A percentile compares a stretch with the other conserved stretches of the same genome.
phyloP scores from a whole-genome alignment of 2,113 vertebrate species.

The Pungitius pungitius region DNA sequence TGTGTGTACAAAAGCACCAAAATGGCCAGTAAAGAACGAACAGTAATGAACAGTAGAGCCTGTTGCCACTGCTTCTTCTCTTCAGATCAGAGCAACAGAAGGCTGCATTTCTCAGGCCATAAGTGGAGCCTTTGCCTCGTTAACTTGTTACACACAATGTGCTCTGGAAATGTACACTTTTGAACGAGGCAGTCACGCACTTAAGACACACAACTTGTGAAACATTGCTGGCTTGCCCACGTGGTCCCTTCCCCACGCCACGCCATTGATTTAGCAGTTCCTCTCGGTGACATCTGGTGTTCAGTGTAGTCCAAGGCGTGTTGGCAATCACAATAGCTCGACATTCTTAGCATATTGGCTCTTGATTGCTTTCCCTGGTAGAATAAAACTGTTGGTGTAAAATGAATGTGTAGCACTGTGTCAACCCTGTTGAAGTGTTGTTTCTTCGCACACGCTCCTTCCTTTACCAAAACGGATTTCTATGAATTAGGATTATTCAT shows the following conservation, averaged over 20 bases:
- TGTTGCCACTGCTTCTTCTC: background rate
- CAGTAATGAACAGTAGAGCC: background rate
- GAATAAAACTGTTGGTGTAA: conserved; percentile 20
- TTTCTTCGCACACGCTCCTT: background rate
- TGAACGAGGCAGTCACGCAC: background rate
- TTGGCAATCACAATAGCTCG: conserved; percentile 47
- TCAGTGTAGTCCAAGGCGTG: conserved; percentile 43
- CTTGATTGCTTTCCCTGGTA: conserved; percentile 33
- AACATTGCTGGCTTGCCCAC: background rate
- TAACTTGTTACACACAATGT: background rate
- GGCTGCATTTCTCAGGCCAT: conserved; percentile 6
- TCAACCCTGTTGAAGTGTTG: conserved; percentile 24
- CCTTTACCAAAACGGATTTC: background rate
- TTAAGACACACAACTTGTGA: background rate
- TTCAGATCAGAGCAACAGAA: conserved; percentile 18
- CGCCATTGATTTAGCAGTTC: conserved; percentile 41
- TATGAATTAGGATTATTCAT: background rate
- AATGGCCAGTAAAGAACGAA: background rate
- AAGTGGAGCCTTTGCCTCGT: background rate
- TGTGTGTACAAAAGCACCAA: conserved; percentile 5
- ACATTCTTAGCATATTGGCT: conserved; percentile 50
- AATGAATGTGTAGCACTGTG: conserved; percentile 25
- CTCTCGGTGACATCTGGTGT: conserved; percentile 46
- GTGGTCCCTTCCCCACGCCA: background rate
- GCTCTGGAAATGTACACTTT: background rate